These are phyloP conservation scores for Phaethornis superciliosus DNA, from an alignment of 2,113 vertebrate genomes.

Conservation along the genomic window DNA sequence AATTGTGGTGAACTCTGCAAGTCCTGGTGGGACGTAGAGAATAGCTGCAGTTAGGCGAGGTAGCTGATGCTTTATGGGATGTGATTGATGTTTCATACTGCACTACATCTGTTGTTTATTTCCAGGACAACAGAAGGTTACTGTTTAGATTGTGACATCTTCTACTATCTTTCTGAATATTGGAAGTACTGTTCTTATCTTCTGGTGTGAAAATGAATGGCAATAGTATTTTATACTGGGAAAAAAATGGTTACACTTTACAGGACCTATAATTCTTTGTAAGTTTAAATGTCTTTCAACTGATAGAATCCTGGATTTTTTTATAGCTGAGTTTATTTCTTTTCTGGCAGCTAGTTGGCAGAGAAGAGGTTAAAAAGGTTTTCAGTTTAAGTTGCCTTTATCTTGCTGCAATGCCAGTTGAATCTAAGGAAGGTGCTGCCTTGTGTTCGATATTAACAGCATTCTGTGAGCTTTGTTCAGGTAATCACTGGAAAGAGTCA, in stretches of 20 bases:
- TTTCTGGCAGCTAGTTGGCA: not conserved
- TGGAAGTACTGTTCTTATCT: not conserved
- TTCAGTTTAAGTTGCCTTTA: not conserved
- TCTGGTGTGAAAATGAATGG: not conserved
- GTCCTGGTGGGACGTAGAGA: fast-evolving
- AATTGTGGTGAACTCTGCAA: not conserved
- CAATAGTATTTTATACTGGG: not conserved
- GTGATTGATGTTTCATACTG: not conserved
- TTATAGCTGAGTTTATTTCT: not conserved
- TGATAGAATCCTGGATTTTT: not conserved
- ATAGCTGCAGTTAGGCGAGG: not conserved
- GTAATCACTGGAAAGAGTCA: not conserved
- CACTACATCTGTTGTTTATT: not conserved
- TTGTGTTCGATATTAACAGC: not conserved
- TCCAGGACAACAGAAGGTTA: not conserved
- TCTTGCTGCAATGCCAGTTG: not conserved
- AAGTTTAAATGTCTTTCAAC: not conserved
- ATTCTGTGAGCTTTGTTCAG: not conserved
- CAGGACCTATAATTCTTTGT: not conserved
- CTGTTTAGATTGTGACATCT: not conserved
- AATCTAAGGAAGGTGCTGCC: not conserved
- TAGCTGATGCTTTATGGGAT: not conserved
- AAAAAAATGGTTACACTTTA: not conserved
- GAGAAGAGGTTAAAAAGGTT: not conserved
- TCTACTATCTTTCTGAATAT: not conserved